phyloP scores from a whole-genome alignment of 2,797 vertebrate genomes.

The Oryzias dopingdopingensis region DNA sequence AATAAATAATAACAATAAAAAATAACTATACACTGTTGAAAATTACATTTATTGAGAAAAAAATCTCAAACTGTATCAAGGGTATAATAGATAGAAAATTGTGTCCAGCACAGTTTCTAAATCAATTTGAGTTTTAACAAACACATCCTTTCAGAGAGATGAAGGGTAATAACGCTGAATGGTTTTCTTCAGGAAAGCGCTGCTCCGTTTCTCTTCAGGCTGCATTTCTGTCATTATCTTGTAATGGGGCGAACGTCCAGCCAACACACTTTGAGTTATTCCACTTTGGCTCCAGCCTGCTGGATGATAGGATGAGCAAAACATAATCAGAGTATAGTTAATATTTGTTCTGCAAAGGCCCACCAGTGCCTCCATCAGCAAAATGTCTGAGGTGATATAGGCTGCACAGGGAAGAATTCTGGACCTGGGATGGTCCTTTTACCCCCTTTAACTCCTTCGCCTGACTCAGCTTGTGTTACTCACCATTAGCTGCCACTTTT shows the following conservation, averaged over 20 bases:
- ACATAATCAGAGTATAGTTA: conserved; percentile 53
- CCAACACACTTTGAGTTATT: conserved; percentile 36
- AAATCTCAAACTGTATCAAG: no score
- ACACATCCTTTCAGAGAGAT: no score
- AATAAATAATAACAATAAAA: no score
- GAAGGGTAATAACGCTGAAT: conserved; percentile 10
- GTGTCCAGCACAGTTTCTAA: no score
- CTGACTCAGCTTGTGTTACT: conserved; percentile 64
- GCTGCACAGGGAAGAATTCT: conserved; percentile 30
- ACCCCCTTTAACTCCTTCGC: conserved; percentile 31
- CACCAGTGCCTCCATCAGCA: conserved; percentile 59
- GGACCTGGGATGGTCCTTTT: conserved; percentile 51
- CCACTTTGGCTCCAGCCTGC: conserved; percentile 30
- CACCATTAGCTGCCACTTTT: conserved; percentile 66
- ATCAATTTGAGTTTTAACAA: no score
- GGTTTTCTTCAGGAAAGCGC: conserved; percentile 13
- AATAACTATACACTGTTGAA: no score
- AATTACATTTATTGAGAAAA: no score
- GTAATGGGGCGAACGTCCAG: conserved; percentile 41
- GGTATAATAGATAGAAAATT: no score
- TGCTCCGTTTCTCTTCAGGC: conserved; percentile 21
- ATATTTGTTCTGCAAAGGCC: conserved; percentile 36
- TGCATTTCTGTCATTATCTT: conserved; percentile 34
- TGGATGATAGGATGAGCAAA: conserved; percentile 18
- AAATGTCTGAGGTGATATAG: conserved; percentile 49